phyloP scores from a whole-genome alignment of 2,888 invertebrate genomes.

The Cerastis leucographa region DNA sequence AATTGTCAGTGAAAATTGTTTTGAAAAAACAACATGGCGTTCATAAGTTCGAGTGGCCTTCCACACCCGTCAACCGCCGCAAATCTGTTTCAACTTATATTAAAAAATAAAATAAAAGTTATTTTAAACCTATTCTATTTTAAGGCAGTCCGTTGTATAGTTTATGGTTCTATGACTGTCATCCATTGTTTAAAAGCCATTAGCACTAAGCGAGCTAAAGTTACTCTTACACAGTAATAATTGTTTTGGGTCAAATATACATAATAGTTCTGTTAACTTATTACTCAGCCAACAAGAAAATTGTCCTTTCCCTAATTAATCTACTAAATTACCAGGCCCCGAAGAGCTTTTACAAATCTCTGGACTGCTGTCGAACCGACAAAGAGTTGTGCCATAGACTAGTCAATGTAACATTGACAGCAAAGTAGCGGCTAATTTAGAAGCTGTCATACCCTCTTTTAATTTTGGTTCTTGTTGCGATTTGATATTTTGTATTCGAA shows the following conservation, averaged over 20 bases:
- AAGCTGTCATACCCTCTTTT: constrained; percentile 61
- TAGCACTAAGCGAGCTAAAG: constrained; percentile 19
- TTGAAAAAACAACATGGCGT: background rate
- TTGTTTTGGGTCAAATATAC: constrained; percentile 26
- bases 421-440: constrained; percentile 42
- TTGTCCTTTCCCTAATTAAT: constrained; percentile 20
- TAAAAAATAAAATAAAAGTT: background rate
- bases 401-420: constrained; percentile 45
- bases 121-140: background rate
- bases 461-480: constrained; percentile 20
- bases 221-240: background rate
- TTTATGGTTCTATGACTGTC: constrained; percentile 3
- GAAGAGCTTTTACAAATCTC: constrained; percentile 35
- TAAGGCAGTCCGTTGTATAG: background rate
- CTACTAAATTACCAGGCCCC: constrained; percentile 27
- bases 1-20: background rate
- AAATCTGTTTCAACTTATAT: background rate
- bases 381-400: constrained; percentile 54
- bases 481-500: constrained; percentile 23
- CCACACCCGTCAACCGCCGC: background rate
- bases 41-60: background rate
- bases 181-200: constrained; percentile 19
- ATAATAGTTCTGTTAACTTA: constrained; percentile 6
- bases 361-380: constrained; percentile 65
- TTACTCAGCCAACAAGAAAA: constrained; percentile 4